Conservation (phyloP, 2,888 invertebrate species). For the Caenorhabditis sp. region DNA sequence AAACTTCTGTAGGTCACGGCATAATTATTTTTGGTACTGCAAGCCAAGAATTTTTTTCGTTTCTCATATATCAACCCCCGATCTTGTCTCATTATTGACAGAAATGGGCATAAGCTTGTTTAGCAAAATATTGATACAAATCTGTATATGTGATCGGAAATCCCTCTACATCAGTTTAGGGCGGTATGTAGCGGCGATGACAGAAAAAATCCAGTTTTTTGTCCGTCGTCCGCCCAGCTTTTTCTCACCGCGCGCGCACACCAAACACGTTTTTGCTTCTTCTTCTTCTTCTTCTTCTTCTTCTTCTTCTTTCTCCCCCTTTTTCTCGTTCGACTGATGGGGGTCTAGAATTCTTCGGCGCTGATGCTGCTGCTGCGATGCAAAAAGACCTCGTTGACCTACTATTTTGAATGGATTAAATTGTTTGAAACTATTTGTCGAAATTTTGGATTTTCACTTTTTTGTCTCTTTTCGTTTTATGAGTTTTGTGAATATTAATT, state of each 20-base stretch:
- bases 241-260: neutral
- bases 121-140: neutral
- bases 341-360: neutral
- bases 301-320: too few species aligned
- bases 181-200: neutral
- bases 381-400: neutral
- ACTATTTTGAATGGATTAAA: neutral
- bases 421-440: neutral
- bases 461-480: neutral
- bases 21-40: too few species aligned
- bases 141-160: neutral
- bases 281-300: too few species aligned
- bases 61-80: too few species aligned
- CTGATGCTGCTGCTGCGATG: neutral
- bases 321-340: neutral
- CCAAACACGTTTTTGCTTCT: too few species aligned
- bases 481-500: neutral
- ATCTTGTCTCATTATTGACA: too few species aligned
- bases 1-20: too few species aligned
- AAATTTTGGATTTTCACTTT: neutral
- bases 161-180: neutral
- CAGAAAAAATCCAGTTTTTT: neutral
- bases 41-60: too few species aligned
- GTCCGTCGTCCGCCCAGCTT: neutral
- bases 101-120: too few species aligned